Conservation (phyloP, 2,113 vertebrate genomes). For the Cyanoramphus novaezelandiae region DNA sequence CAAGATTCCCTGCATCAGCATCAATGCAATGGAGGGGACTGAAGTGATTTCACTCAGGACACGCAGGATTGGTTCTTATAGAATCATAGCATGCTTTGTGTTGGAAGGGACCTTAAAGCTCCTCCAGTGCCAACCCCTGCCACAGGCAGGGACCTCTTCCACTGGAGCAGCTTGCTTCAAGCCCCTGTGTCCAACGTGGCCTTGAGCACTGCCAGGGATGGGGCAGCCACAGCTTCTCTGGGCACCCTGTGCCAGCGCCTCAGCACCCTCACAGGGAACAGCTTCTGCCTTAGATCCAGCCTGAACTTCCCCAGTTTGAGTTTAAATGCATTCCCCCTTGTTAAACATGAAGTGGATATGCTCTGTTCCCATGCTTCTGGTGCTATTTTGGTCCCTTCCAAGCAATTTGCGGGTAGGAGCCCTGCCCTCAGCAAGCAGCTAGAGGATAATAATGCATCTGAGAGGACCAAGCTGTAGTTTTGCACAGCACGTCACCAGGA, state of each 20-base stretch:
- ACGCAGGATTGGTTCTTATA: not conserved
- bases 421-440: conserved; percentile 1
- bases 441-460: not conserved
- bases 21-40: not conserved
- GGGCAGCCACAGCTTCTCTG: not conserved
- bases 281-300: not conserved
- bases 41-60: not conserved
- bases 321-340: not conserved
- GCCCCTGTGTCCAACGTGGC: no score
- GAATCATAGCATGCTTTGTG: not conserved
- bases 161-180: no score
- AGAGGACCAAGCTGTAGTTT: not conserved
- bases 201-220: not conserved
- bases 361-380: not conserved
- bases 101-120: not conserved
- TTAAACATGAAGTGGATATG: not conserved
- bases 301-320: not conserved
- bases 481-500: not conserved
- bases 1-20: not conserved
- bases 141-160: no score
- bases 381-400: not conserved
- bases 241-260: not conserved
- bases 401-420: not conserved
- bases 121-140: not conserved
- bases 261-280: not conserved